Conservation (phyloP, 2,797 vertebrate species). For the Morelia viridis region DNA sequence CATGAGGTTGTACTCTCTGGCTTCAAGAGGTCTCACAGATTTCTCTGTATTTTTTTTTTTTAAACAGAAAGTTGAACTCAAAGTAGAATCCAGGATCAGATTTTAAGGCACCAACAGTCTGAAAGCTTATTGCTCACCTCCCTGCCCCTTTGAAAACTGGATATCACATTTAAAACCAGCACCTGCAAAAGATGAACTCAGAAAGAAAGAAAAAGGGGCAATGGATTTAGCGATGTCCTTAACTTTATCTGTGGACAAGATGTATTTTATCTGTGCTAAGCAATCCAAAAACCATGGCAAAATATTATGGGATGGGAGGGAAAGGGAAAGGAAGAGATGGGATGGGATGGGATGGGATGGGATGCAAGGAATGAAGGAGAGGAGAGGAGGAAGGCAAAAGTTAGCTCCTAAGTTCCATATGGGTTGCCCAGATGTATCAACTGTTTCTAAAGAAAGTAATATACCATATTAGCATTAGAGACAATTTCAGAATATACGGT, state of each 20-base stretch:
- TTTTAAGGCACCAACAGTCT: conserved; percentile 8
- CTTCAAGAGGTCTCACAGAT: not conserved
- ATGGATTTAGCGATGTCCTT: not conserved
- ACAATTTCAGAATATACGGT: not conserved
- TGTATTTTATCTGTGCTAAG: conserved; percentile 11
- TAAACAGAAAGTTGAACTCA: not conserved
- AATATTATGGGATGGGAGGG: not conserved
- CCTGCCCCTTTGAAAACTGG: conserved; percentile 14
- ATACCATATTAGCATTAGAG: too few relatives aligned
- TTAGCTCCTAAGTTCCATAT: not conserved
- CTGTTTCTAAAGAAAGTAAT: not conserved
- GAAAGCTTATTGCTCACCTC: conserved; percentile 1
- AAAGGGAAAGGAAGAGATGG: too few relatives aligned
- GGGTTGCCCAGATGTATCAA: not conserved
- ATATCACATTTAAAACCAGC: conserved; percentile 6
- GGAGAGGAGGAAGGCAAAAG: not conserved
- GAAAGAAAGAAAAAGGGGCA: not conserved
- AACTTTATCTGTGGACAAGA: conserved; percentile 5
- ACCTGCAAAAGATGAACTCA: not conserved
- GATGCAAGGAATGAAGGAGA: too few relatives aligned
- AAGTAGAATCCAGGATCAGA: not conserved
- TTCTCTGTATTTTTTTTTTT: not conserved
- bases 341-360: too few relatives aligned
- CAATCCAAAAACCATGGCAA: not conserved
- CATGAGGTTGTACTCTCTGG: not conserved